Percentiles rank a stretch among this genome's conserved stretches.
phyloP scores from a whole-genome alignment of 1,140 invertebrate genomes.

The Popillia japonica region DNA sequence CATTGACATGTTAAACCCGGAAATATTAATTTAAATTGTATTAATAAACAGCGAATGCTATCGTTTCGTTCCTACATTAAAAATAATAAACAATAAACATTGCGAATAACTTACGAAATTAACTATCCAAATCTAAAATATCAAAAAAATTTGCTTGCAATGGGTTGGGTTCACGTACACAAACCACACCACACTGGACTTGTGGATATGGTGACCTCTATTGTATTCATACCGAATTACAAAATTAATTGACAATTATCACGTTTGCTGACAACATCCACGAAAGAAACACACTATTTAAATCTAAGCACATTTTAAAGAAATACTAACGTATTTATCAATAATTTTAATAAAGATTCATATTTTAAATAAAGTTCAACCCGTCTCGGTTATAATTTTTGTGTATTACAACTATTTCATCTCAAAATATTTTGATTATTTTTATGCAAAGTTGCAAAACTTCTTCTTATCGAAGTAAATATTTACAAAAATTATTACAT shows the following conservation, averaged over 20 bases:
- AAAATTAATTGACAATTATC: neutral
- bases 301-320: neutral
- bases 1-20: conserved; percentile 41
- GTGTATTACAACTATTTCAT: neutral
- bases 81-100: conserved; percentile 22
- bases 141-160: conserved; percentile 42
- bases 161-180: conserved; percentile 43
- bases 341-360: neutral
- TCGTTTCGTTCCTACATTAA: neutral
- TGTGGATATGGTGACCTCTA: conserved; percentile 24
- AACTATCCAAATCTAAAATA: conserved; percentile 37
- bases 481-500: neutral
- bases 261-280: neutral
- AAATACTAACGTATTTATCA: neutral
- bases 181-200: conserved; percentile 38
- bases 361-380: neutral
- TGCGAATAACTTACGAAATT: conserved; percentile 35
- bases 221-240: conserved; percentile 21
- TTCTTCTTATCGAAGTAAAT: conserved; percentile 14
- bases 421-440: too few relatives aligned
- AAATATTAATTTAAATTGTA: conserved; percentile 36
- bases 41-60: neutral
- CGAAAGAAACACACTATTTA: neutral
- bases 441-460: neutral
- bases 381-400: neutral